Evolutionary conservation across 2,888 invertebrate species (phyloP), one percentile per base, ranked within the genome.

Genomic region (Nemotelus nigrinus): DNA sequence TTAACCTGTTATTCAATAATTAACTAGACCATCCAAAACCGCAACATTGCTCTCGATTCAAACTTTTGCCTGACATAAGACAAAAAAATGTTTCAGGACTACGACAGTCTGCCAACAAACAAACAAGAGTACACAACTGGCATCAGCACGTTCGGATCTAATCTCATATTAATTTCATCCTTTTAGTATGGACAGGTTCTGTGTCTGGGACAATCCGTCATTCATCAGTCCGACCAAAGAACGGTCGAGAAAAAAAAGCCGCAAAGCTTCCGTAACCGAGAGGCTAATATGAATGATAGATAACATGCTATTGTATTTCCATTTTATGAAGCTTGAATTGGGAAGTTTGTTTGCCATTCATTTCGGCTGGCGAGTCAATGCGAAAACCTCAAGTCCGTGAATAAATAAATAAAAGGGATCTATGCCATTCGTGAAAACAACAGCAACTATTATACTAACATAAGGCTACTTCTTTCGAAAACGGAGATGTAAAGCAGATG

Each of bases 141-240:
- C 25, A 44, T 72, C 39, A 58, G 45, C 72, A 57, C 58, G 44
- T 58, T 58, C 5, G 58, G 44, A 58, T 72, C 72, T 72, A 58
- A 72, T 72, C 57, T 58, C 72, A 72, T 72, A 72, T 72, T 72
- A 72, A 72, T 72, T 72, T 72, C 72, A 57, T 72, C 58, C 72
- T 72, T 58, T 58, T 57, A 45, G 57, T 44, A 72, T 72, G 72
- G 47, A 45, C 72, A 44, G 3, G 53, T 3, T 58, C 41, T 8
- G 41, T 5, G 47, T 25, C 65, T 10, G 10, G 53, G 47, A 58
- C 70, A 70, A 43, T 70, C 72, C 72, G 58, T 72, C 58, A 57
- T 47, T 58, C 57, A 47, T 72, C 53, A 25, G 25, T 45, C 44
- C 3, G 45, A 45, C n/a, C 3, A 8, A 25, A n/a, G n/a, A n/a